phyloP scores from a whole-genome alignment of 2,888 invertebrate genomes.

The Tupiocoris notatus region DNA sequence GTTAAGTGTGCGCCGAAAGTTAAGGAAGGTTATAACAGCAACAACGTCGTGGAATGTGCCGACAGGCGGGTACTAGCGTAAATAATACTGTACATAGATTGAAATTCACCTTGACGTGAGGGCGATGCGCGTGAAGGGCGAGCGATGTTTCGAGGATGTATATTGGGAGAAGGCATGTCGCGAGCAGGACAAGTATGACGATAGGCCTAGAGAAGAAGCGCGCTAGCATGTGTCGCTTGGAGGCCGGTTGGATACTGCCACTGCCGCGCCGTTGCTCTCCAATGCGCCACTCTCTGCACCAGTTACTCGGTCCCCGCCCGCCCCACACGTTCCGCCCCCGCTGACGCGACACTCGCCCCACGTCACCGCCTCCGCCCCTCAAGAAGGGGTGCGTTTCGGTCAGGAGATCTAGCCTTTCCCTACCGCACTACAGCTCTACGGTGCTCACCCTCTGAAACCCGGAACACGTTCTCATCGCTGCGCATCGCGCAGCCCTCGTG shows the following conservation, averaged over 20 bases:
- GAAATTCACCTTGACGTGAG: constrained; percentile 29
- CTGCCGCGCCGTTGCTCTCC: constrained; percentile 7
- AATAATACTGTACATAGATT: too few relatives aligned
- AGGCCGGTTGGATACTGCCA: constrained; percentile 18
- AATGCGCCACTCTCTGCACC: constrained; percentile 43
- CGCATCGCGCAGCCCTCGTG: background rate
- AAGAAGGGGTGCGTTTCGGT: constrained; percentile 8
- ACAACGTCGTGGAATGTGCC: background rate
- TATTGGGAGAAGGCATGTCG: constrained; percentile 42
- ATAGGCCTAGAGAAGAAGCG: constrained; percentile 39
- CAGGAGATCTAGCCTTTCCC: constrained; percentile 1
- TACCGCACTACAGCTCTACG: background rate
- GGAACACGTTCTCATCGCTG: background rate
- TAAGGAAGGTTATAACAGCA: background rate
- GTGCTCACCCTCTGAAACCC: background rate
- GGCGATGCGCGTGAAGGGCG: constrained; percentile 40
- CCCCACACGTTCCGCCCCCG: too few relatives aligned
- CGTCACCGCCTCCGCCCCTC: background rate
- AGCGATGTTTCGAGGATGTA: constrained; percentile 43
- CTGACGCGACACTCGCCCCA: background rate
- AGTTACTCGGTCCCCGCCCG: constrained; percentile 4
- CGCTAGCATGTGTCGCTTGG: constrained; percentile 37
- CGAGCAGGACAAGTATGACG: constrained; percentile 41
- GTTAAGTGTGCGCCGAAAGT: background rate
- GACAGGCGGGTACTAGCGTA: too few relatives aligned